These are phyloP conservation scores for Mesorhabditis belari DNA, from an alignment of 2,888 invertebrate species.

Conservation along the genomic window DNA sequence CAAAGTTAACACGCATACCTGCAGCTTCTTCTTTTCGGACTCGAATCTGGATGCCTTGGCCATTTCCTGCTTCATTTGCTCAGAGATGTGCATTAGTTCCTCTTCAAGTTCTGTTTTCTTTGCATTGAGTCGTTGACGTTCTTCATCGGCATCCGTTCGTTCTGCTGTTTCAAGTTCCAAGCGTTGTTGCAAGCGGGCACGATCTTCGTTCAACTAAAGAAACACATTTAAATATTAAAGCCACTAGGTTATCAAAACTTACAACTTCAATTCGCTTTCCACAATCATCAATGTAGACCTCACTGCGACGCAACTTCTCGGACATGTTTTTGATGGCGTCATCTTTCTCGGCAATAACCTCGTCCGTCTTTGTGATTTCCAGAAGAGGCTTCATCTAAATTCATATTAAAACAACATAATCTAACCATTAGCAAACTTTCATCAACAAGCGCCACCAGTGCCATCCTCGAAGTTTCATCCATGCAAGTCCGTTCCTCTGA, in stretches of 20 bases:
- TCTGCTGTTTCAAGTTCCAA: no score
- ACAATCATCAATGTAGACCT: constrained; percentile 20
- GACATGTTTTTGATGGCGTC: constrained; percentile 69
- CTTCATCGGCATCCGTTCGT: no score
- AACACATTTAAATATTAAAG: background rate
- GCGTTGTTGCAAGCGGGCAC: no score
- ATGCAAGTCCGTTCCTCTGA: constrained; percentile 95
- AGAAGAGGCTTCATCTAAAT: constrained; percentile 75
- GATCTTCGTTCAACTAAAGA: no score
- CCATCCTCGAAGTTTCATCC: constrained; percentile 95
- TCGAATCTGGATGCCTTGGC: constrained; percentile 73
- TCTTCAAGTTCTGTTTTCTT: constrained; percentile 80
- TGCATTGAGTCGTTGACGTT: constrained; percentile 72
- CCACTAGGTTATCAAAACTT: background rate
- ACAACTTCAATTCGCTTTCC: constrained; percentile 39
- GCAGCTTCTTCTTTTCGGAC: constrained; percentile 86
- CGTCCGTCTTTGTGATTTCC: constrained; percentile 92
- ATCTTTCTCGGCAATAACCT: constrained; percentile 90
- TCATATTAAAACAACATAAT: no score
- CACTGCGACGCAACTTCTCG: constrained; percentile 25
- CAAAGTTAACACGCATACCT: constrained; percentile 59
- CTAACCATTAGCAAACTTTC: constrained; percentile 62
- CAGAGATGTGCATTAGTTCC: constrained; percentile 81
- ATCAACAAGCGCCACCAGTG: constrained; percentile 99
- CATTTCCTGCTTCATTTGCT: constrained; percentile 92